Evolutionary conservation across 2,113 vertebrate species (phyloP).

Genomic region (Tauraco erythrolophus): DNA sequence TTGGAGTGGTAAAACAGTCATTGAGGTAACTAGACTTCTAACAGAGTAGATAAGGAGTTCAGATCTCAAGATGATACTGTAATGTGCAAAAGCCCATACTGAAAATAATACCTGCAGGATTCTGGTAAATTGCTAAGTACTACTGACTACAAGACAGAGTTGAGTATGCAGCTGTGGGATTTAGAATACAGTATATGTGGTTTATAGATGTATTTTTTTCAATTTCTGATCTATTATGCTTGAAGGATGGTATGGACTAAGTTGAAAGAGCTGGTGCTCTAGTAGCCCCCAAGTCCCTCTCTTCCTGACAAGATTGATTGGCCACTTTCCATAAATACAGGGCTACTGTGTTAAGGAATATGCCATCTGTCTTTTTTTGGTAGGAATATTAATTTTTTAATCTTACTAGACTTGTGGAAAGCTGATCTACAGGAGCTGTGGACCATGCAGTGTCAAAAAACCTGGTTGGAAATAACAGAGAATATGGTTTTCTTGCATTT

Average conservation of each 20-base stretch:
- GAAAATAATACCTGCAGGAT: background rate
- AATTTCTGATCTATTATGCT: background rate
- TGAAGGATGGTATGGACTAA: background rate
- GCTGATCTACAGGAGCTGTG: background rate
- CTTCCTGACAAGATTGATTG: background rate
- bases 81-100: background rate
- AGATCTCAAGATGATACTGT: background rate
- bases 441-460: background rate
- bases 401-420: background rate
- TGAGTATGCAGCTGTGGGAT: background rate
- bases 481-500: background rate
- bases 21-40: background rate
- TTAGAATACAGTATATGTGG: background rate
- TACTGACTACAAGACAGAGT: background rate
- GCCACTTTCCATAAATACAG: background rate
- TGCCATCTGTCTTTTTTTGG: background rate
- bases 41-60: background rate
- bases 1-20: background rate
- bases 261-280: background rate
- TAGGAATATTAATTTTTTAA: background rate
- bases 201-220: background rate
- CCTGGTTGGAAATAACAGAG: background rate
- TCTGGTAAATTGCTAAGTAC: background rate
- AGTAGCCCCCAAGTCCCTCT: background rate
- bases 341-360: background rate